These are phyloP conservation scores for Hipparchia sbordonii DNA, from an alignment of 2,888 invertebrate genomes.

Conservation along the genomic window DNA sequence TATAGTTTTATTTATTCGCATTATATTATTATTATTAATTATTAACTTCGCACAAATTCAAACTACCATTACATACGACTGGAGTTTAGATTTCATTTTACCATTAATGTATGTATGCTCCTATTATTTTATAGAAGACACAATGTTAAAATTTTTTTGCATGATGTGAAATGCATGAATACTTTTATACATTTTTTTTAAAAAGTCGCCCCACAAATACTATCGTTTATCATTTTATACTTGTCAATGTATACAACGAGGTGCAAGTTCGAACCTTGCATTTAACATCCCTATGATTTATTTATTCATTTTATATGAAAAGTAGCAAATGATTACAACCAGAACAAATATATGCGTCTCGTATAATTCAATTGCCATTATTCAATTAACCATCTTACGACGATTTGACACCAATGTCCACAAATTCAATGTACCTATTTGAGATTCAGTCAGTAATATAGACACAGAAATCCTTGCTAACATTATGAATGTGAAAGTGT, in stretches of 20 bases:
- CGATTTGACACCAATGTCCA: not conserved
- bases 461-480: not conserved
- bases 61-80: not conserved
- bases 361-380: not conserved
- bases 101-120: constrained; percentile 3
- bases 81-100: not conserved
- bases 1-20: too few relatives aligned
- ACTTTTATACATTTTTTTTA: not conserved
- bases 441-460: not conserved
- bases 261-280: too few relatives aligned
- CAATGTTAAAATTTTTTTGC: constrained; percentile 16
- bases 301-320: not conserved
- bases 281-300: too few relatives aligned
- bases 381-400: not conserved
- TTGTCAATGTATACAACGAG: too few relatives aligned
- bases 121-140: not conserved
- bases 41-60: not conserved
- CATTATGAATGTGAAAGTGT: too few relatives aligned
- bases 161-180: constrained; percentile 29
- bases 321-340: not conserved
- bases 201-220: too few relatives aligned
- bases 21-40: too few relatives aligned
- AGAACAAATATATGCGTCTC: not conserved
- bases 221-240: too few relatives aligned
- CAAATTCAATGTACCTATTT: not conserved